Conservation (phyloP, 2,113 vertebrate genomes). For the Oreocharis arfaki region DNA sequence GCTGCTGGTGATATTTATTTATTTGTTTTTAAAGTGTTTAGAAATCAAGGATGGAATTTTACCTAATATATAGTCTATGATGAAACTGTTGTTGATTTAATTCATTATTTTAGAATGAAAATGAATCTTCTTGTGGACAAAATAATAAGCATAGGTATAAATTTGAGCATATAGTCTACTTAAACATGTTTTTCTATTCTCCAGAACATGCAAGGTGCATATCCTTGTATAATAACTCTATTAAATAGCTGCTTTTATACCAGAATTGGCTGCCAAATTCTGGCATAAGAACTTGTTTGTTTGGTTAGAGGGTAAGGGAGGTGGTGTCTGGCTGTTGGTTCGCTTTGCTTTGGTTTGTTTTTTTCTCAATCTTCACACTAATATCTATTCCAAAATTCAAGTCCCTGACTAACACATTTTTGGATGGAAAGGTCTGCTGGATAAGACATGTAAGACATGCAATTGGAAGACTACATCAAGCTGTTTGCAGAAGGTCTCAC, state of each 20-base stretch:
- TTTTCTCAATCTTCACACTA: background rate
- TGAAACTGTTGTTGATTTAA: background rate
- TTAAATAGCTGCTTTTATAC: background rate
- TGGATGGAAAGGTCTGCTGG: background rate
- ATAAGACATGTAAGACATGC: accelerated
- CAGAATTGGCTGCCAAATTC: background rate
- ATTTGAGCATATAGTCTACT: background rate
- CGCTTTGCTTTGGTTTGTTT: background rate
- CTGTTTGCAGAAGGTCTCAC: background rate
- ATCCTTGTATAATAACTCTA: background rate
- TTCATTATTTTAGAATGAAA: background rate
- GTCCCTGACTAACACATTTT: background rate
- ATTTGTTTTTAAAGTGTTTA: background rate
- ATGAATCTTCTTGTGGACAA: background rate
- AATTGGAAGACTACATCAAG: background rate
- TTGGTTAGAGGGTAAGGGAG: background rate
- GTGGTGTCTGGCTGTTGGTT: background rate
- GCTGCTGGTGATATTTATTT: background rate
- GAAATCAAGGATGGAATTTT: background rate
- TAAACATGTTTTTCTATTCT: background rate
- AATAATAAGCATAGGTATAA: background rate
- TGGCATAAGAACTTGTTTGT: background rate
- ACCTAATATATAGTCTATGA: background rate
- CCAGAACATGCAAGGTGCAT: background rate
- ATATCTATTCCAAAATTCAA: background rate